Evolutionary conservation across 2,888 invertebrate species (phyloP), one percentile per base, ranked within the genome.

Genomic region (Epirrita christyi): DNA sequence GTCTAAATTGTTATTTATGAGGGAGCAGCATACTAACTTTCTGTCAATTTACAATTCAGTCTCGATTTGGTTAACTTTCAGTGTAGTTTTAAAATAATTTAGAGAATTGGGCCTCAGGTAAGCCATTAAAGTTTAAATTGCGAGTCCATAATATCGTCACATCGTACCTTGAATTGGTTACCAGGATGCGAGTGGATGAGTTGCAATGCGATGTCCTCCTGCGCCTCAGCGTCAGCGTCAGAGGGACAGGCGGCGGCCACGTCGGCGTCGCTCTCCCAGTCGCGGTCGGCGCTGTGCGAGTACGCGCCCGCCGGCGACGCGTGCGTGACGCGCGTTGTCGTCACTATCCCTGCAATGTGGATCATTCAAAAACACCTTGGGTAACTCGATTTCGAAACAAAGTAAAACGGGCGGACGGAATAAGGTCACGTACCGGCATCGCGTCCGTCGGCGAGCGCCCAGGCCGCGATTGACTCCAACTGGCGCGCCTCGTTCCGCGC

Each of bases 321-420:
- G 78, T 96, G 96, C 0, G 96, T 96, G 0, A 97, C 93, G 53
- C 96, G 92, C 0, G 96, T 95, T 1, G 95, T 96, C 8, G 97
- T 97, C 15, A 96, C 96, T n/a, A 95, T 80, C 0, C 95, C 95
- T 83, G 73, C 46, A 38, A 38, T 6, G 14, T 1, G 28, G 6
- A 6, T 7, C 14, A 21, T 21, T 2, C 21, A 3, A 21, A 2
- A 21, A n/a, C n/a, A n/a, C n/a, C n/a, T n/a, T n/a, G n/a, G n/a
- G n/a, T n/a, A n/a, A n/a, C n/a, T n/a, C n/a, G n/a, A n/a, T n/a
- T n/a, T n/a, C n/a, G n/a, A n/a, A n/a, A n/a, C n/a, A n/a, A n/a
- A n/a, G n/a, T n/a, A n/a, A n/a, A n/a, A n/a, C n/a, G n/a, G n/a
- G n/a, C n/a, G n/a, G n/a, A n/a, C n/a, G n/a, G n/a, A 7, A 29